These are phyloP conservation scores for Zoroaster sp. DNA, from an alignment of 53 echinoderm and acorn worm genomes.

Conservation along the genomic window DNA sequence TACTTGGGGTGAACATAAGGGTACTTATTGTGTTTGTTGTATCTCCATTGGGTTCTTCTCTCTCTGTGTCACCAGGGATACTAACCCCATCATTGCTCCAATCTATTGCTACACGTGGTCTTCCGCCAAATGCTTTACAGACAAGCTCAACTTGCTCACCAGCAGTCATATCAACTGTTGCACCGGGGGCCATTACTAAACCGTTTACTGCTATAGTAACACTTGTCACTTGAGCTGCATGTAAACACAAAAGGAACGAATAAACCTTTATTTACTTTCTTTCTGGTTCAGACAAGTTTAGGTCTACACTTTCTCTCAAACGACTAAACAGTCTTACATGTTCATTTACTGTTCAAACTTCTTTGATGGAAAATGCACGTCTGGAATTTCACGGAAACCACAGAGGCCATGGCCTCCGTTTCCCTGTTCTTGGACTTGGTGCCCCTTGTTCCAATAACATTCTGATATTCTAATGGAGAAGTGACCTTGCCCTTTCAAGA, in stretches of 20 bases:
- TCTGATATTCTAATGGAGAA: too few relatives aligned
- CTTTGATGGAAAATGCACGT: neutral
- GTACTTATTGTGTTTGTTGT: neutral
- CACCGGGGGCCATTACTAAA: neutral
- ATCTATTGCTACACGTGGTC: conserved; percentile 31
- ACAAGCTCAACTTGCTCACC: neutral
- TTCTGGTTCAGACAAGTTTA: too few relatives aligned
- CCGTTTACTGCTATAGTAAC: neutral
- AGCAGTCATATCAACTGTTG: neutral
- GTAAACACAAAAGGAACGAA: neutral
- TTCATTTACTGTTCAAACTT: neutral
- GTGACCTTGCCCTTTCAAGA: too few relatives aligned
- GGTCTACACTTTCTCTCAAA: too few relatives aligned
- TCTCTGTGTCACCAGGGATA: neutral
- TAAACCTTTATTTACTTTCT: too few relatives aligned
- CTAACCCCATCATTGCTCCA: conserved; percentile 13
- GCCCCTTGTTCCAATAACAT: too few relatives aligned
- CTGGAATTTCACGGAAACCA: neutral
- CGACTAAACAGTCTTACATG: too few relatives aligned
- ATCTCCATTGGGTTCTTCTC: neutral
- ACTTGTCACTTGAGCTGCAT: neutral
- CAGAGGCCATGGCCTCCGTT: too few relatives aligned
- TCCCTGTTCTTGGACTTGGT: too few relatives aligned
- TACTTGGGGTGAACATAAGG: conserved; percentile 5
- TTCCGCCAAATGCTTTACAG: conserved; percentile 34